Conservation (phyloP, 2,797 vertebrate genomes). For the Esox masquinongy region DNA sequence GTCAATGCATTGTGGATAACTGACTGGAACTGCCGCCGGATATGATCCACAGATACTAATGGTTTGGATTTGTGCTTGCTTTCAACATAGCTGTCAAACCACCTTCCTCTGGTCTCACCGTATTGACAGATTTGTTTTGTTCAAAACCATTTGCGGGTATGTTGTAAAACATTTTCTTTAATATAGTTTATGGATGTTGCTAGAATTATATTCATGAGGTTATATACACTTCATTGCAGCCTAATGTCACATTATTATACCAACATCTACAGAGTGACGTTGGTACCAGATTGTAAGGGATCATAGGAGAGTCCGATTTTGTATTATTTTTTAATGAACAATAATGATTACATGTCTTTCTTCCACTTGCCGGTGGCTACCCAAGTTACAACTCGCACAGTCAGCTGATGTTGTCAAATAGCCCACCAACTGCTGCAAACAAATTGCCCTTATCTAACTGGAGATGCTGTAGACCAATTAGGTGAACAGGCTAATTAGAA, state of each 20-base stretch:
- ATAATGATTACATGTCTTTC: conserved; percentile 60
- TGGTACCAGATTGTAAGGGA: neutral
- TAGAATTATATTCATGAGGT: neutral
- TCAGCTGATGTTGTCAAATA: neutral
- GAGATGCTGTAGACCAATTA: neutral
- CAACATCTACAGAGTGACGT: neutral
- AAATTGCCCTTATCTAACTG: neutral
- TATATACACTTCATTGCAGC: neutral
- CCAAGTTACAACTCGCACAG: conserved; percentile 35
- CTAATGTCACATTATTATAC: neutral
- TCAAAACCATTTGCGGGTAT: neutral
- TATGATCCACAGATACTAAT: conserved; percentile 58
- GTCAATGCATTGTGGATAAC: conserved; percentile 64
- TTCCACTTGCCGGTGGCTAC: conserved; percentile 54
- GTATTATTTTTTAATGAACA: conserved; percentile 49
- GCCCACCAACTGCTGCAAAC: neutral
- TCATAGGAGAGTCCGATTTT: too few species aligned
- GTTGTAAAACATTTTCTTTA: neutral
- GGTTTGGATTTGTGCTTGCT: conserved; percentile 43
- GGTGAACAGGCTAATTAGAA: neutral
- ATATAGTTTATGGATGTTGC: neutral
- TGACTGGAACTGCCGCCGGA: conserved; percentile 62
- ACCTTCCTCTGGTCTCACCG: conserved; percentile 4
- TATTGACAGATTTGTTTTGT: neutral
- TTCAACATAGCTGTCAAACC: conserved; percentile 19